Conservation (phyloP, 2,113 vertebrate species). For the Glaucidium brasilianum region DNA sequence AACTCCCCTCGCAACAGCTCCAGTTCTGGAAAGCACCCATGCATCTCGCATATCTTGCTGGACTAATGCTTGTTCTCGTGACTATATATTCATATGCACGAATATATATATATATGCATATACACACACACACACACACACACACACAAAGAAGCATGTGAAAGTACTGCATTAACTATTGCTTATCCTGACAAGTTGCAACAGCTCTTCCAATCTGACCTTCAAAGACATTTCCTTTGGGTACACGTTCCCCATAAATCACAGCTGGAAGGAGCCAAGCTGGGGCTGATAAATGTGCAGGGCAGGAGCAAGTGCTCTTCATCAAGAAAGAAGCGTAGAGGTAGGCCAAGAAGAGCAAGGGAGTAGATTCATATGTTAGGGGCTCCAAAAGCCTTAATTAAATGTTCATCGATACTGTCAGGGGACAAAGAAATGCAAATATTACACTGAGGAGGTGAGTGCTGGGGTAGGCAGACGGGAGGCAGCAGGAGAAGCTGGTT, state of each 20-base stretch:
- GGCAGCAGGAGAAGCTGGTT: neutral
- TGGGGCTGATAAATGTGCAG: neutral
- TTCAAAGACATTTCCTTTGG: neutral
- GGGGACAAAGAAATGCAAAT: neutral
- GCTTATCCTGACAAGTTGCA: neutral
- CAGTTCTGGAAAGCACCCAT: neutral
- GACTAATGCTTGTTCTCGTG: neutral
- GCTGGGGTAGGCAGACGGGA: neutral
- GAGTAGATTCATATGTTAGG: neutral
- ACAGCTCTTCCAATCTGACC: neutral
- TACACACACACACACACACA: fast-evolving
- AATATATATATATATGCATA: neutral
- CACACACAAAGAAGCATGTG: neutral
- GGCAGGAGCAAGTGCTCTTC: neutral
- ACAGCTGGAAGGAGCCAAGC: neutral
- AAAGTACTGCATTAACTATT: neutral
- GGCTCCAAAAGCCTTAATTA: neutral
- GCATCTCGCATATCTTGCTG: no score
- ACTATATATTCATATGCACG: fast-evolving
- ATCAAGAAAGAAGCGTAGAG: neutral
- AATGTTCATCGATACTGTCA: neutral
- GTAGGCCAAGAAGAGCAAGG: neutral
- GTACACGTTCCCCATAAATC: neutral
- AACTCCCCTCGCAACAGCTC: neutral
- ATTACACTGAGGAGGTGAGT: neutral